Base-by-base conservation (phyloP, 2,113 vertebrate species). In the Acinonyx jubatus region DNA sequence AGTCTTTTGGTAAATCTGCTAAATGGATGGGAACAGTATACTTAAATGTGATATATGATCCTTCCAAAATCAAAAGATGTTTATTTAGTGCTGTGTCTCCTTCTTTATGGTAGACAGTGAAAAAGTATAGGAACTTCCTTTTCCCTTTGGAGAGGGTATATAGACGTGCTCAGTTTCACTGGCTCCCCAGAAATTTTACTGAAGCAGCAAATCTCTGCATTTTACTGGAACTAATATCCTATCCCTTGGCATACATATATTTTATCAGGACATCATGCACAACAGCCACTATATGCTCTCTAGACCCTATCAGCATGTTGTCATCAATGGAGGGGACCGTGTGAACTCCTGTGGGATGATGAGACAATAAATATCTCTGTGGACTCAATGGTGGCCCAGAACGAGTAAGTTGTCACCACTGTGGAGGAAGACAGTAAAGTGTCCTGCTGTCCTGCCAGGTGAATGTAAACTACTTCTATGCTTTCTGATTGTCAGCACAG, bases 271-370 rank as follows among this genome's bases (percentile, higher is more conserved):
- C 29, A 36, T 68, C 14, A 14, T 52, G 13, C 27, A 33, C 5
- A 86, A 11, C 14, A 10, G n/a, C 5, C 27, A 25, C 31, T 69
- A 33, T 29, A 5, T 36, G 73, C 73, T 90, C 36, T 65, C 14
- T 27, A 63, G 41, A 27, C 15, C 73, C 38, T 65, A 48, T 18
- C 38, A 48, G 29, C 55, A 12, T 36, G 18, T 0, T 55, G 57
- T n/a, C 63, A 7, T 45, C 29, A 33, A 0, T 0, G 14, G 1
- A 63, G 15, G 1, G 4, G n/a, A 4, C n/a, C 1, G 1, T 15
- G 2, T 1, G 25, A 48, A 7, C 27, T 45, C 27, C 85, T 41
- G 0, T 18, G 5, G 25, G 21, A 15, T n/a, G 15, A 23, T 3
- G 66, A 57, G n/a, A 50, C 14, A 18, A 36, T 68, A 19, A 38